Evolutionary conservation across 2,888 invertebrate species (phyloP).

Genomic region (Dynastes tityus): DNA sequence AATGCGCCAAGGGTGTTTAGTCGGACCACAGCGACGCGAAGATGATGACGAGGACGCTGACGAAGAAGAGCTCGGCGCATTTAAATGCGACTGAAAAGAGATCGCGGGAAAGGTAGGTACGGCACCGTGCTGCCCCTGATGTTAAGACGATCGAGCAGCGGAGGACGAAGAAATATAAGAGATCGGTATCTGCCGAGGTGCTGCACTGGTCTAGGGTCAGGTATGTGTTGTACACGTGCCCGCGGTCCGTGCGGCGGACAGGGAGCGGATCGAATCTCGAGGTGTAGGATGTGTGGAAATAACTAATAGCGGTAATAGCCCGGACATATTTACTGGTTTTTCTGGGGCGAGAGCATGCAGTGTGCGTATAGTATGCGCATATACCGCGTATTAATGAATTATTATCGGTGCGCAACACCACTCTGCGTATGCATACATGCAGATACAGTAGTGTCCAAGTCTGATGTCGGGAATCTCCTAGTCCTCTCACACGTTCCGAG

Average conservation of each 20-base stretch:
- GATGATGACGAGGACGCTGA: slow-evolving; percentile 13
- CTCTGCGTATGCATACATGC: background rate
- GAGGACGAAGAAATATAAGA: slow-evolving; percentile 53
- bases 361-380: slow-evolving; percentile 40
- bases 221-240: slow-evolving; percentile 54
- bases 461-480: too few species aligned
- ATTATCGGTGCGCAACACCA: slow-evolving; percentile 45
- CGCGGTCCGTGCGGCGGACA: slow-evolving; percentile 55
- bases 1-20: slow-evolving; percentile 52
- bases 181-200: slow-evolving; percentile 55
- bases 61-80: slow-evolving; percentile 23
- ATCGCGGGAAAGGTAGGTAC: slow-evolving; percentile 22
- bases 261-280: slow-evolving; percentile 58
- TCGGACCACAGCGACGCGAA: slow-evolving; percentile 47
- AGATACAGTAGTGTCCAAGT: background rate
- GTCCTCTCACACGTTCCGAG: too few species aligned
- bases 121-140: slow-evolving; percentile 13
- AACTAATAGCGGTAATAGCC: slow-evolving; percentile 57
- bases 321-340: slow-evolving; percentile 54
- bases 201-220: slow-evolving; percentile 57
- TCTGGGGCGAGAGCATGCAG: slow-evolving; percentile 10
- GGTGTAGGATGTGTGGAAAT: slow-evolving; percentile 60
- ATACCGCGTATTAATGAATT: slow-evolving; percentile 49
- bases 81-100: slow-evolving; percentile 31
- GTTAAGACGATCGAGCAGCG: slow-evolving; percentile 38